Percentiles rank a stretch among this genome's conserved stretches.
phyloP scores from a whole-genome alignment of 2,888 invertebrate species.

The Cotesia congregata region DNA sequence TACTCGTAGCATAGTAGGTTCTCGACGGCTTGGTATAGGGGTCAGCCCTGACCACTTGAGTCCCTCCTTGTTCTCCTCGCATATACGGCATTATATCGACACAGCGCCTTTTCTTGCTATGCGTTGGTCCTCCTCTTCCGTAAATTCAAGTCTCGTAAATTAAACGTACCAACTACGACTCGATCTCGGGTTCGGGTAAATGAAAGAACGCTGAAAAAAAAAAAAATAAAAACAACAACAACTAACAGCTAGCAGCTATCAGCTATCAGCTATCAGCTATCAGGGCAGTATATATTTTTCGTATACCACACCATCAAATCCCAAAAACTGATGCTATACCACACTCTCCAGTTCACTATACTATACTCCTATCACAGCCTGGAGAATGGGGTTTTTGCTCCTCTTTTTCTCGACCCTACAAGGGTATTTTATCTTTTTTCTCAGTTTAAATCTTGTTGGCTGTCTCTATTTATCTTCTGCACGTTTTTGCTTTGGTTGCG shows the following conservation, averaged over 20 bases:
- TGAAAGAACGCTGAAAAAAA: constrained; percentile 8
- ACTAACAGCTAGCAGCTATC: background rate
- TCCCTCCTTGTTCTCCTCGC: background rate
- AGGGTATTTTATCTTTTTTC: background rate
- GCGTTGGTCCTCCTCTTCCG: background rate
- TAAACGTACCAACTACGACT: background rate
- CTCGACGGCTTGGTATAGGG: constrained; percentile 5
- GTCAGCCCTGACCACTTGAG: background rate
- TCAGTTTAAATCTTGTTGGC: constrained; percentile 4
- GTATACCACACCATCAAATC: background rate
- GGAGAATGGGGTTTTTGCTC: background rate
- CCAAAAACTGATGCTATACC: constrained; percentile 5
- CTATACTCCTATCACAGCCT: background rate
- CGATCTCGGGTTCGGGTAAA: background rate
- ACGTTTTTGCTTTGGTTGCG: background rate
- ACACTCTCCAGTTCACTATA: background rate
- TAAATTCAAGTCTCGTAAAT: constrained; percentile 21
- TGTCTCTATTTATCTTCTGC: constrained; percentile 28
- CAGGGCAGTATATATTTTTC: background rate
- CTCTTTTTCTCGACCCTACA: background rate
- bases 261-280: too few relatives aligned
- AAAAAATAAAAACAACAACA: background rate
- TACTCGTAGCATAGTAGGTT: background rate
- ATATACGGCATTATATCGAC: background rate
- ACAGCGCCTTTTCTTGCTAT: background rate